Evolutionary conservation across 2,797 vertebrate species (phyloP), one percentile per base, ranked within the genome.

Genomic region (Rhynchotus rufescens): DNA sequence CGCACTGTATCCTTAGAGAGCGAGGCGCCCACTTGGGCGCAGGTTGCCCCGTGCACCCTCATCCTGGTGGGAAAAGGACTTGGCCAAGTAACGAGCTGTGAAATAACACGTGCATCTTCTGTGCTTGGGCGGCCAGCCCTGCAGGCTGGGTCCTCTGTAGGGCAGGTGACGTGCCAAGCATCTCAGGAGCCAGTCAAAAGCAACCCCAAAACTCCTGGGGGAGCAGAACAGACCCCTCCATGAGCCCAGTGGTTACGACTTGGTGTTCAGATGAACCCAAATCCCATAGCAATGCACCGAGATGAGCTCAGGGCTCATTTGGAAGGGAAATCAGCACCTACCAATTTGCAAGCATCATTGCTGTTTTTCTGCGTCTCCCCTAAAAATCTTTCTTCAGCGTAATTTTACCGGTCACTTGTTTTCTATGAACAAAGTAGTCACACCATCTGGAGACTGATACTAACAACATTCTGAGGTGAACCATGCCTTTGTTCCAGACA

Each of bases 261-360:
- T 75, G 10, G 4, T n/a, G 16, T 4, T 14, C 2, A 1, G 9
- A 15, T 71, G 32, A 72, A 66, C 19, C 16, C 40, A 34, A 17
- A 14, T 16, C 34, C 76, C 15, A 14, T 40, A n/a, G n/a, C 0
- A 0, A 0, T 0, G 15, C 11, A 23, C 40, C 0, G 0, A 38
- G 5, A 0, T 40, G 8, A 15, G 1, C 71, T 45, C 6, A 7
- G 5, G 45, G 16, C 23, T 85, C 6, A 19, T 61, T 40, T 17
- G 15, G 36, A 32, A 61, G n/a, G 10, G 36, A 61, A 12, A 28
- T 14, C 1, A 1, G 7, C 60, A 17, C 30, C 51, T 80, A 17
- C n/a, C 49, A 13, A 6, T 28, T 25, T 61, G 60, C 2, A 4
- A 65, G 12, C 11, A 1, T 21, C 7, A 0, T 4, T n/a, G 38